Evolutionary conservation across 2,888 invertebrate species (phyloP), one percentile per base, ranked within the genome.

Genomic region (Leucania comma): DNA sequence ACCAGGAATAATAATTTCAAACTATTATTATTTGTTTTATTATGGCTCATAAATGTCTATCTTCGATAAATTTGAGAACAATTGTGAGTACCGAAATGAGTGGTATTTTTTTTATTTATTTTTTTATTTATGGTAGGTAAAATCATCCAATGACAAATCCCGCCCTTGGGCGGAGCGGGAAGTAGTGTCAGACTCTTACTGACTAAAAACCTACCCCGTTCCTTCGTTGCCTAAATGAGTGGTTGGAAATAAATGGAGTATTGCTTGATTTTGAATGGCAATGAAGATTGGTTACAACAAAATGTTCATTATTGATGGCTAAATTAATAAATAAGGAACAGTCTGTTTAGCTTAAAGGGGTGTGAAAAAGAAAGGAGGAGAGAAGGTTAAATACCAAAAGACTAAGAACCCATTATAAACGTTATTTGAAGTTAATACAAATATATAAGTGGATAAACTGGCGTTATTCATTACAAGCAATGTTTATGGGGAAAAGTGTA

Each of bases 1-100:
- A 66, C 26, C 14, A 58, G 56, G 22, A 60, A n/a, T 29, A 57
- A 69, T 69, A 38, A 35, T 54, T 79, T 60, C 5, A 53, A 59
- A 68, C 38, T 17, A 46, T 38, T 68, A 56, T 20, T 8, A 24
- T 62, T 54, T 14, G 46, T 46, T 46, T 10, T 58, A 26, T 32
- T 32, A 64, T 48, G n/a, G 22, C 38, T n/a, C 32, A 57, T 48
- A 32, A 57, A 53, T 26, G 48, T 61, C n/a, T 48, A 26, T 35
- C 4, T 42, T 38, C 20, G 2, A 38, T 72, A 50, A 62, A 57
- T 56, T 60, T 20, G n/a, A 57, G 12, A 53, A 12, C 12, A 58
- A 29, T 5, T 26, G 24, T 24, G 10, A 50, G 35, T 32, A 22
- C 63, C 26, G 26, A 63, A 60, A 78, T 51, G 35, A 32, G 26